Evolutionary conservation across 64 coral and sea anemone species (phyloP), one percentile per base, ranked within the genome.

Genomic region (Cladopsammia gracilis): DNA sequence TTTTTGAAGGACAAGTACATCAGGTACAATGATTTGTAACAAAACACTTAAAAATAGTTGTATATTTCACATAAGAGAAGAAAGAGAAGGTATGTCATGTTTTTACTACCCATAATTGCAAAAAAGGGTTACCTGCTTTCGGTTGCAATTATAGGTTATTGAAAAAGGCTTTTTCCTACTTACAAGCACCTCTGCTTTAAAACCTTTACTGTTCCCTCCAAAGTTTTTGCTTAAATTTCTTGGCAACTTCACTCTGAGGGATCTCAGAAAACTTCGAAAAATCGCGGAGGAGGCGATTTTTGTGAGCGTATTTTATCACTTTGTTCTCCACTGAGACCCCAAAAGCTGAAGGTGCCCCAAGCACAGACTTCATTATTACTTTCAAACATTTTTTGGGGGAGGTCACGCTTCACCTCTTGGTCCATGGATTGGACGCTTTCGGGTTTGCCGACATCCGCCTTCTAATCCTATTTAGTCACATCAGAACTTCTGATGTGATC

Each of bases 151-250:
- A 22, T 84, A 84, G 65, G 9, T 19, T 84, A 67, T 46, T 15
- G 16, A 42, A 58, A 83, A 62, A 83, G 57, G 58, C 58, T 43
- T 83, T 54, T 64, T 57, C 58, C 59, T 81, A 25, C 52, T 81
- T n/a, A 61, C 79, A 59, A 83, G 62, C 58, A 83, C 23, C 62
- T 83, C 57, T 64, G 79, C 58, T 64, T 64, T 62, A 64, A 59
- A 83, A n/a, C 79, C 79, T 64, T 83, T 64, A 43, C 79, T 7
- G 10, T 64, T 83, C 57, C 79, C 78, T 20, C 62, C 62, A 64
- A 83, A 83, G 25, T 12, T 47, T 64, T 62, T 87, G n/a, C 84
- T 87, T 87, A 50, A 87, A 54, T 70, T n/a, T 87, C 53, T 53
- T 53, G 51, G 51, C 51, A 18, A 84, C 81, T 84, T 84, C 81